A percentile compares a stretch with the other conserved stretches of the same genome.
These are phyloP conservation scores for Chionis minor DNA, from an alignment of 2,113 vertebrate genomes.

Conservation along the genomic window DNA sequence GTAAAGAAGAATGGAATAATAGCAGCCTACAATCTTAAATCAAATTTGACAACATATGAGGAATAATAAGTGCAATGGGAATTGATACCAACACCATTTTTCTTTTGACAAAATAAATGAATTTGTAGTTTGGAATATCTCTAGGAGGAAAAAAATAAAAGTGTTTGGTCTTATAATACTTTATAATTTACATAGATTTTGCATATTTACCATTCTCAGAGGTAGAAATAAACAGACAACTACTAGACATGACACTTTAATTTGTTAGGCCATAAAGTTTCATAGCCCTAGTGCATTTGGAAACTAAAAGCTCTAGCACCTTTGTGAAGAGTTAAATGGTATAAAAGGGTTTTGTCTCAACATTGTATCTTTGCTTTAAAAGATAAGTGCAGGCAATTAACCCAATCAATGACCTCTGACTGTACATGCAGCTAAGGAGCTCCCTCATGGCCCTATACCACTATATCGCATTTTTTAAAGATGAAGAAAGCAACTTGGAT, in stretches of 20 bases:
- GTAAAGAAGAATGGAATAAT: background rate
- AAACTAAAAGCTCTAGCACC: slow-evolving; percentile 9
- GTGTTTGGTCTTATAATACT: background rate
- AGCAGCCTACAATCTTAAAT: background rate
- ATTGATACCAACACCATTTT: background rate
- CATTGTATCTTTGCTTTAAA: slow-evolving; percentile 20
- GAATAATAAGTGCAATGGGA: background rate
- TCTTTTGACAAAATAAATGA: background rate
- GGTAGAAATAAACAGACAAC: background rate
- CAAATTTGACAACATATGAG: background rate
- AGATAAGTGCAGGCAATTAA: slow-evolving; percentile 58
- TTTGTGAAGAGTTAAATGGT: slow-evolving; percentile 31
- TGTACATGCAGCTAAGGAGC: background rate
- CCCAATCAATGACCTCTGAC: slow-evolving; percentile 32
- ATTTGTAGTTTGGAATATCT: background rate
- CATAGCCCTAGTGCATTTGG: background rate
- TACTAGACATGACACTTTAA: background rate
- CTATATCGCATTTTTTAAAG: background rate
- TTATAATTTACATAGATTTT: background rate
- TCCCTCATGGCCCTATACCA: background rate
- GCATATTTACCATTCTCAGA: background rate
- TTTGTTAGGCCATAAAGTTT: slow-evolving; percentile 21
- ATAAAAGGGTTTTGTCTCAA: slow-evolving; percentile 18
- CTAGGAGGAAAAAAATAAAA: background rate
- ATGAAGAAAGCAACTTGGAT: background rate